Evolutionary conservation across 2,113 vertebrate genomes (phyloP), one percentile per base, ranked within the genome.

Genomic region (Lethenteron reissneri): DNA sequence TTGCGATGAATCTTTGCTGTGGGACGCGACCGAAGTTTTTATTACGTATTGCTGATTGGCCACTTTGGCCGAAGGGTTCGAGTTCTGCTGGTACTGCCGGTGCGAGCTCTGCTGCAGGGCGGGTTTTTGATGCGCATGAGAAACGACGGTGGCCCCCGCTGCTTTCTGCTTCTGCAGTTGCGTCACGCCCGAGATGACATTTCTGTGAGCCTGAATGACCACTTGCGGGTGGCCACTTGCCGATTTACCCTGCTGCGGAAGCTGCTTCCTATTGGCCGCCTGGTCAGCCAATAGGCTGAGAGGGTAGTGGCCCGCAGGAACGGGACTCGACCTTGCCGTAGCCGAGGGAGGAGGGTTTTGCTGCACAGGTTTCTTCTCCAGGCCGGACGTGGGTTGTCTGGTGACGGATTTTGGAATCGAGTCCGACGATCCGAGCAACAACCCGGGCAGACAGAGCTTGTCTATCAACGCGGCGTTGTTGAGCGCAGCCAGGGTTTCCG

Each of bases 251-350:
- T 86, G 85, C 77, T 81, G 81, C 76, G 84, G 78, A 72, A 83
- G 75, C 71, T 83, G 83, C 58, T 82, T 82, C 72, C 83, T 73
- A 0, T 80, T 79, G 58, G 84, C 74, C 56, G 84, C 82, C 77
- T 87, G 84, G 72, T 86, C 84, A 11, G 83, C 85, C 74, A 84
- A 74, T 74, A 85, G 84, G 74, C 79, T 85, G 6, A 85, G 82
- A 12, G 83, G 81, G 41, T 83, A 83, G 71, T 85, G 82, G n/a
- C 83, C 77, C 9, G 82, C 78, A 57, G 77, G 75, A n/a, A 73
- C 70, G 2, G 80, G 73, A 5, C 41, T 41, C 41, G 41, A 41
- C 41, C 41, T 41, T 68, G 79, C 74, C 10, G 79, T 58, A 17
- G 76, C 1, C 74, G 80, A 75, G 74, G 82, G 62, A 73, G 78